phyloP scores from a whole-genome alignment of 2,888 invertebrate genomes.

The Drosophila robusta region DNA sequence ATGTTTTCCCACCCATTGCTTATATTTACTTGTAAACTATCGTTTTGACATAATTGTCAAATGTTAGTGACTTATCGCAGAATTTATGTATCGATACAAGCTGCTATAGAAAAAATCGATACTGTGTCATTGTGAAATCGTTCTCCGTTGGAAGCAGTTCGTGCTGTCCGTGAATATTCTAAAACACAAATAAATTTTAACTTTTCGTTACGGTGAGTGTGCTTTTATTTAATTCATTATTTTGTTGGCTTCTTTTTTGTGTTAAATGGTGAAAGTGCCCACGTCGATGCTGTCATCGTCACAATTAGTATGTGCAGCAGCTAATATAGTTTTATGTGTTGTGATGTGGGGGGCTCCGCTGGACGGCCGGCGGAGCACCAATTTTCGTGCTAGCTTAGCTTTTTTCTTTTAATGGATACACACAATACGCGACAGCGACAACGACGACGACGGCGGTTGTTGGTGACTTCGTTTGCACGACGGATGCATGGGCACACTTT shows the following conservation, averaged over 20 bases:
- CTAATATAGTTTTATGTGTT: constrained; percentile 6
- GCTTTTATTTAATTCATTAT: constrained; percentile 8
- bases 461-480: constrained; percentile 71
- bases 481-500: constrained; percentile 61
- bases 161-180: constrained; percentile 11
- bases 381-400: constrained; percentile 49
- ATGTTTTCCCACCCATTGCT: too few species aligned
- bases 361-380: constrained; percentile 67
- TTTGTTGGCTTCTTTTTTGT: constrained; percentile 9
- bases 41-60: too few species aligned
- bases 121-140: constrained; percentile 40
- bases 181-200: not conserved
- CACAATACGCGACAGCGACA: constrained; percentile 53
- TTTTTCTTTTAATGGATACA: constrained; percentile 49
- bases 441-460: constrained; percentile 42
- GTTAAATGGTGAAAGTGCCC: constrained; percentile 37
- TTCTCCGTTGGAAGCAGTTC: constrained; percentile 8
- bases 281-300: not conserved
- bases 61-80: not conserved
- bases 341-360: constrained; percentile 38
- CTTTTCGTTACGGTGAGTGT: constrained; percentile 50
- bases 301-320: constrained; percentile 11
- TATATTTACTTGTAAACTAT: too few species aligned
- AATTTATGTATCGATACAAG: constrained; percentile 3
- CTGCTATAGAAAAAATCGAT: constrained; percentile 1